Evolutionary conservation across 2,888 invertebrate species (phyloP).

Genomic region (Mythimna ferrago): DNA sequence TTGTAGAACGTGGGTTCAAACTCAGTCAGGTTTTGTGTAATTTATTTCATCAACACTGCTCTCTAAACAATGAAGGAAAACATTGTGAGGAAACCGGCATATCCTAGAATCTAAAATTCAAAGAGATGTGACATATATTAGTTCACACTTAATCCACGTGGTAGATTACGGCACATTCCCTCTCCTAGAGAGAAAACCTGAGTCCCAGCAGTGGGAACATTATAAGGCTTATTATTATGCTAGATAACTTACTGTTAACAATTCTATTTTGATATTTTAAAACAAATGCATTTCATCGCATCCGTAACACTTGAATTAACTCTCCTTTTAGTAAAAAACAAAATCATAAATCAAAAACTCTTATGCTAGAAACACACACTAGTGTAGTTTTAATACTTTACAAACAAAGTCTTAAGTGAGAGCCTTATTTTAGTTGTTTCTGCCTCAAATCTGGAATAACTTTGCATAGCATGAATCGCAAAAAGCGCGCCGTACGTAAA

Average conservation of each 20-base stretch:
- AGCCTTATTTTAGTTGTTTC: conserved; percentile 77
- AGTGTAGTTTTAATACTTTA: conserved; percentile 52
- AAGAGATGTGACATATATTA: too few relatives aligned
- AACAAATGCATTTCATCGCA: not conserved
- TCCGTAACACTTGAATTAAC: not conserved
- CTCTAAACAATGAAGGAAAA: too few relatives aligned
- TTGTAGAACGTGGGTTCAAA: too few relatives aligned
- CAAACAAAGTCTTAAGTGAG: conserved; percentile 56
- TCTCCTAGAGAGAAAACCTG: too few relatives aligned
- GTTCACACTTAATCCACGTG: too few relatives aligned
- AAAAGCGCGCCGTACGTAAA: conserved; percentile 78
- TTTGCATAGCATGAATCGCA: conserved; percentile 87
- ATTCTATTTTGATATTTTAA: not conserved
- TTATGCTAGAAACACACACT: conserved; percentile 3
- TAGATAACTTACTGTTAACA: not conserved
- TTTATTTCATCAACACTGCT: too few relatives aligned
- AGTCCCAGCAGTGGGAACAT: too few relatives aligned
- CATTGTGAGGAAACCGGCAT: too few relatives aligned
- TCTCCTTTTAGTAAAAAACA: conserved; percentile 8
- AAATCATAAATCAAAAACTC: conserved; percentile 40
- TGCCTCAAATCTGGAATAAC: conserved; percentile 84
- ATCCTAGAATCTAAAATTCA: too few relatives aligned
- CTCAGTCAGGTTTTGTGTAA: too few relatives aligned
- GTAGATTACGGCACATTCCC: too few relatives aligned
- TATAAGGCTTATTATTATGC: too few relatives aligned